phyloP scores from a whole-genome alignment of 2,797 vertebrate species.

The Helostoma temminkii region DNA sequence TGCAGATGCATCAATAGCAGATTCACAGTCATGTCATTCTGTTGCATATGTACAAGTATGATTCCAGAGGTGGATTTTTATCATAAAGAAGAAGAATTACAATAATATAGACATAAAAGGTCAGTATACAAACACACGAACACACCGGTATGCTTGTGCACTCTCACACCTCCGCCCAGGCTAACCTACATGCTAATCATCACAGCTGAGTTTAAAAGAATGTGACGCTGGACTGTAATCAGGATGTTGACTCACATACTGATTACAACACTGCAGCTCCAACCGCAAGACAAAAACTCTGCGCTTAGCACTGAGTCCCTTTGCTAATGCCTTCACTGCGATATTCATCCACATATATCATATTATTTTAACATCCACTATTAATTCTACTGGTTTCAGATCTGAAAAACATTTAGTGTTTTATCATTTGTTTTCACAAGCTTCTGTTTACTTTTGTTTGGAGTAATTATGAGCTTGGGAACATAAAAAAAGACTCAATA shows the following conservation, averaged over 20 bases:
- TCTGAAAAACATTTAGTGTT: not conserved
- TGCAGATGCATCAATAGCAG: not conserved
- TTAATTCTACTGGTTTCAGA: not conserved
- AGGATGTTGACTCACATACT: constrained; percentile 61
- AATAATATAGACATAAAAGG: not conserved
- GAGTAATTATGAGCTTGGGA: constrained; percentile 1
- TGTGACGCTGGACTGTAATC: constrained; percentile 62
- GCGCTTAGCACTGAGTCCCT: not conserved
- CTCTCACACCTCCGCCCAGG: constrained; percentile 27
- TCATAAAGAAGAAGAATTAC: not conserved
- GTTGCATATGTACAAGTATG: not conserved
- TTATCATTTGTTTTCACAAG: constrained; percentile 1
- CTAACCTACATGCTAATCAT: constrained; percentile 65
- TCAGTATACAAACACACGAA: constrained; percentile 10
- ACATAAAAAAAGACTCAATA: not conserved
- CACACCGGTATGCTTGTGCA: not conserved
- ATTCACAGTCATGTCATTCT: not conserved
- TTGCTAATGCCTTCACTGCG: constrained; percentile 5
- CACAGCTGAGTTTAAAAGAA: constrained; percentile 57
- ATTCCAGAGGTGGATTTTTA: not conserved
- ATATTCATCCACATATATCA: constrained; percentile 18
- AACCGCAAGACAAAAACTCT: constrained; percentile 11
- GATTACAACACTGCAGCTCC: constrained; percentile 48
- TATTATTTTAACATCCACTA: not conserved
- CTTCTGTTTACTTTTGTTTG: not conserved